Conservation (phyloP, 2,113 vertebrate genomes). For the Pampusana beccarii region DNA sequence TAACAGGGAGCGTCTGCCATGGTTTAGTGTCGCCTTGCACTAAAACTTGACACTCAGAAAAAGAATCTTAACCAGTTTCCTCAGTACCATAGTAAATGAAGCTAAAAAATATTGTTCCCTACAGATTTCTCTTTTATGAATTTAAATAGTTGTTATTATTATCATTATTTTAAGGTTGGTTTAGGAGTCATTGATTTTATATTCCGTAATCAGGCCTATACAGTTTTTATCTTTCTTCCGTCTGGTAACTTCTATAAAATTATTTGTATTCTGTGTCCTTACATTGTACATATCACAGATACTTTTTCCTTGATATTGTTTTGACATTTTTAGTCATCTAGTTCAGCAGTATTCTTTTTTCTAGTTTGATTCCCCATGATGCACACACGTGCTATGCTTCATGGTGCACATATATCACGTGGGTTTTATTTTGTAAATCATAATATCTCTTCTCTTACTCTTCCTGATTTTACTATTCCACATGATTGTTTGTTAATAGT, state of each 20-base stretch:
- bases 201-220: background rate
- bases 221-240: constrained; percentile 2
- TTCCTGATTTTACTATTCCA: background rate
- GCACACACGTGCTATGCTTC: background rate
- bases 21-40: no score
- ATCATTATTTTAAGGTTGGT: background rate
- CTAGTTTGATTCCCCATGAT: background rate
- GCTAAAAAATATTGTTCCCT: background rate
- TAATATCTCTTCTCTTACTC: background rate
- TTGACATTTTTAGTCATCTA: background rate
- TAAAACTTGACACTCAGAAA: background rate
- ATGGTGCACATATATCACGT: rapidly evolving
- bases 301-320: constrained; percentile 10
- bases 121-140: background rate
- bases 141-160: background rate
- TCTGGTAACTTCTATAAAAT: background rate
- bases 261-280: constrained; percentile 1
- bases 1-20: no score
- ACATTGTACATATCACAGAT: background rate
- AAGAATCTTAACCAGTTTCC: background rate
- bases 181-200: background rate
- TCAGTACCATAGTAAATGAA: background rate
- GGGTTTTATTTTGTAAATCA: background rate
- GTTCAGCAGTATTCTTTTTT: background rate
- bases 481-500: background rate